Evolutionary conservation across 2,888 invertebrate genomes (phyloP).

Genomic region (Diloba caeruleocephala): DNA sequence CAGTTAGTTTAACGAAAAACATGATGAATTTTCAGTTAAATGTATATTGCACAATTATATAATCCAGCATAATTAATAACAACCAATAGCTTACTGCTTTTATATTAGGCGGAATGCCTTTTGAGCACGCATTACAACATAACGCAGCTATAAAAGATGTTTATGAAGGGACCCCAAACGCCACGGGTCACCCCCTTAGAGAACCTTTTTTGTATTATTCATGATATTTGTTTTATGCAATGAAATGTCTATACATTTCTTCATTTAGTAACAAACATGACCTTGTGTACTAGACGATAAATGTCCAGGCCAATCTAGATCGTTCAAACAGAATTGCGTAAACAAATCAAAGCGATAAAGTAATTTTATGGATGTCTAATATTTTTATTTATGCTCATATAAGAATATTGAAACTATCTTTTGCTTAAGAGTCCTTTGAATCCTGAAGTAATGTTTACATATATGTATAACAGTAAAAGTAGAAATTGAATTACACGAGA

Average conservation of each 20-base stretch:
- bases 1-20: too few relatives aligned
- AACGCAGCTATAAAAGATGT: constrained; percentile 67
- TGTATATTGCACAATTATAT: too few relatives aligned
- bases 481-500: too few relatives aligned
- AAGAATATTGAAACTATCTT: not conserved
- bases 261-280: constrained; percentile 11
- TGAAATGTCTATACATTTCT: constrained; percentile 21
- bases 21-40: too few relatives aligned
- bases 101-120: constrained; percentile 54
- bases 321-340: constrained; percentile 4
- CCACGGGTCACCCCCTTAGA: constrained; percentile 50
- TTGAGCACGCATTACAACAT: constrained; percentile 60
- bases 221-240: constrained; percentile 43
- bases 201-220: constrained; percentile 46
- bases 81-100: constrained; percentile 21
- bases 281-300: constrained; percentile 1
- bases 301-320: constrained; percentile 12
- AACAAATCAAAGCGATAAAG: constrained; percentile 15
- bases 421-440: not conserved
- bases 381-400: not conserved
- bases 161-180: constrained; percentile 59
- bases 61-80: constrained; percentile 21
- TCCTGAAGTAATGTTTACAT: too few relatives aligned
- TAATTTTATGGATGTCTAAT: not conserved
- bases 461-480: too few relatives aligned